These are phyloP conservation scores for Octodonta nipae DNA, from an alignment of 2,888 invertebrate species.

Conservation along the genomic window DNA sequence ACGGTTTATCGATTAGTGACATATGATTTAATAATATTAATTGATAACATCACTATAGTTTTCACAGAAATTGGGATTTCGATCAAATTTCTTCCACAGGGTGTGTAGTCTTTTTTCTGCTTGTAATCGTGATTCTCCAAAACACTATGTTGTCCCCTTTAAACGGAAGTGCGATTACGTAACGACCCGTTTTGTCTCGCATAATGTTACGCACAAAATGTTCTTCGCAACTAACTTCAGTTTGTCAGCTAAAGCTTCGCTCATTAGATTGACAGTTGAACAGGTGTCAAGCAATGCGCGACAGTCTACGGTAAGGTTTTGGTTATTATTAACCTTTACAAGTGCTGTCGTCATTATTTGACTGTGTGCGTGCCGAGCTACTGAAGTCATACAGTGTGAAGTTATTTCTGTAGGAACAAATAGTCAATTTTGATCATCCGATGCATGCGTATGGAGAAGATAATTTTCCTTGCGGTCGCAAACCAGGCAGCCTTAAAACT, in stretches of 20 bases:
- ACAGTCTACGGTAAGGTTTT: too few species aligned
- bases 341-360: conserved; percentile 8
- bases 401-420: too few species aligned
- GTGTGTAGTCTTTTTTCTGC: background rate
- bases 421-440: too few species aligned
- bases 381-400: too few species aligned
- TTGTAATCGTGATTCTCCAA: background rate
- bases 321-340: conserved; percentile 11
- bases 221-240: background rate
- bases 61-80: background rate
- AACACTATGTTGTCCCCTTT: background rate
- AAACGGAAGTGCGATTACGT: background rate
- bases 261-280: background rate
- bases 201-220: background rate
- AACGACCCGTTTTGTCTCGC: background rate
- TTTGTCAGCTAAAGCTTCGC: background rate
- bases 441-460: too few species aligned
- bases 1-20: background rate
- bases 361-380: too few species aligned
- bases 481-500: too few species aligned
- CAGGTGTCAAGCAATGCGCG: too few species aligned
- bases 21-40: background rate
- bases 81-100: background rate
- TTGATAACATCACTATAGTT: background rate
- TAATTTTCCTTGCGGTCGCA: too few species aligned